Evolutionary conservation across 2,113 vertebrate species (phyloP).

Genomic region (Chloroceryle aenea): DNA sequence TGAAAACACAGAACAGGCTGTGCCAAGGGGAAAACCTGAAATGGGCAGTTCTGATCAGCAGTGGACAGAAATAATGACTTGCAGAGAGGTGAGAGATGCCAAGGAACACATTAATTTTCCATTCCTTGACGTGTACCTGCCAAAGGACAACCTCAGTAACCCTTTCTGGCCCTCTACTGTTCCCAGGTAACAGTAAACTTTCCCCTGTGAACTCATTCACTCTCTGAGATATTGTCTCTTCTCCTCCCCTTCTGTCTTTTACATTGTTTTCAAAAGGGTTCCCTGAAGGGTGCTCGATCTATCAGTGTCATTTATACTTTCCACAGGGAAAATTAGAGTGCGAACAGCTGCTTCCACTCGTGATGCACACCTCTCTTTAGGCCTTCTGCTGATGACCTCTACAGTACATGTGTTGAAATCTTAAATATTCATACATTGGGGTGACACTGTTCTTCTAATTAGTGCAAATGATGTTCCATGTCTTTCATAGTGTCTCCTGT

Average conservation of each 20-base stretch:
- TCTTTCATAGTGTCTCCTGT: conserved; percentile 6
- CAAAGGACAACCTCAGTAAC: background rate
- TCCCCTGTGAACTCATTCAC: background rate
- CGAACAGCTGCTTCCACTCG: background rate
- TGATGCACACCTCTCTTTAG: background rate
- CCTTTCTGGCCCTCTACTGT: background rate
- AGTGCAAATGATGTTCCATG: conserved; percentile 41
- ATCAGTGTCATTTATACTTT: background rate
- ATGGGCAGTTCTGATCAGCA: background rate
- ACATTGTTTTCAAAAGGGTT: background rate
- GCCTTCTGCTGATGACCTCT: conserved; percentile 47
- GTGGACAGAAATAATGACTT: background rate
- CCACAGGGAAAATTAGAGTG: background rate
- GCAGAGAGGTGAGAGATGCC: background rate
- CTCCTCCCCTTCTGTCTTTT: background rate
- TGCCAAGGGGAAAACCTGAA: background rate
- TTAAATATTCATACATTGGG: conserved; percentile 34
- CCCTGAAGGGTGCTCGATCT: background rate
- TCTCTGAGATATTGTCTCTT: background rate
- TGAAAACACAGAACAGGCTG: background rate
- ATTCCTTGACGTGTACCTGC: background rate
- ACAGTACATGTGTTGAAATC: conserved; percentile 26
- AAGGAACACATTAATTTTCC: background rate
- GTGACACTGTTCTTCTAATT: conserved; percentile 50
- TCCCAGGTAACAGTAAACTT: background rate